Conservation (phyloP, 2,888 invertebrate genomes). For the Machimus atricapillus region DNA sequence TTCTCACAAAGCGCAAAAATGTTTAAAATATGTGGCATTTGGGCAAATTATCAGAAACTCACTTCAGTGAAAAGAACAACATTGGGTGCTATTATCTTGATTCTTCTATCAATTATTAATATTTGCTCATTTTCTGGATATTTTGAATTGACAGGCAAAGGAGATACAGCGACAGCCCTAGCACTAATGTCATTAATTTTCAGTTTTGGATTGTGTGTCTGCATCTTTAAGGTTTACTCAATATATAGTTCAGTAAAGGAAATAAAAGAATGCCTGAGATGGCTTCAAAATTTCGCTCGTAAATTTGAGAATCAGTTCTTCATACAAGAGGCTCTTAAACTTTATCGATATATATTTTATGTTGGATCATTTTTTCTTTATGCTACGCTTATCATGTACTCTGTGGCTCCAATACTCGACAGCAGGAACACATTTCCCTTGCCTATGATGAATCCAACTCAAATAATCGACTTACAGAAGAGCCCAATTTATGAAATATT, state of each 20-base stretch:
- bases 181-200: neutral
- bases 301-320: neutral
- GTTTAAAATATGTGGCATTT: neutral
- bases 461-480: neutral
- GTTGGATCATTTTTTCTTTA: neutral
- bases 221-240: neutral
- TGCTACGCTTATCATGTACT: neutral
- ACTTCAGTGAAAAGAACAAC: neutral
- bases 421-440: neutral
- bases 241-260: neutral
- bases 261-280: neutral
- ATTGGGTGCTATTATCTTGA: neutral
- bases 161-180: neutral
- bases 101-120: neutral
- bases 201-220: neutral
- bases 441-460: neutral
- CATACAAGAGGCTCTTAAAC: neutral
- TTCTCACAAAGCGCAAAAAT: neutral
- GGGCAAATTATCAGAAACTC: neutral
- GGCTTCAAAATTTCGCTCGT: neutral
- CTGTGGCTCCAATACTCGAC: neutral
- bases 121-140: neutral
- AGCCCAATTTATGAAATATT: neutral
- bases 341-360: neutral
- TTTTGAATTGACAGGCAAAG: neutral